Base-by-base conservation (phyloP, 2,888 invertebrate species). In the Pilophorus perplexus region DNA sequence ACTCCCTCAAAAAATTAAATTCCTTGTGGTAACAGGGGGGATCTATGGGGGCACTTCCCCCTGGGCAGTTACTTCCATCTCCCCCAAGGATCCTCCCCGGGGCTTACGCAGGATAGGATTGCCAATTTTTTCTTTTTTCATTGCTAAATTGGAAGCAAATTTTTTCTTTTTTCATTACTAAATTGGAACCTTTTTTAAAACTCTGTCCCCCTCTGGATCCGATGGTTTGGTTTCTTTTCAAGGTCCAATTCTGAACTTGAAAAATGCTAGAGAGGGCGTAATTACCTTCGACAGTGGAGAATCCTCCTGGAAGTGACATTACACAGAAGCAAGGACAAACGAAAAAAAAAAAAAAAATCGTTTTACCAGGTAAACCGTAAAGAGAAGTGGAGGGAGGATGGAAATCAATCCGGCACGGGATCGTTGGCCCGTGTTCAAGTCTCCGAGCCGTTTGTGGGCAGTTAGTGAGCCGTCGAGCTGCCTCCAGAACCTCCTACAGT, bases 381-480 rank as follows among this genome's bases (percentile, higher is more conserved):
- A 38, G 55, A 55, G 38, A 55, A 27, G 10, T 18, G 54, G 22
- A 27, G 54, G 28, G 37, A 37, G 54, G 46, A 46, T 14, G 55
- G 55, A 55, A 55, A 55, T 55, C 55, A 55, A 55, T 55, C 55
- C 55, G 55, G 55, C 55, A 55, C 55, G 55, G 55, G 55, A 38
- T 20, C 55, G 55, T 38, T 55, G 55, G 38, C 55, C 55, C 38
- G 55, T 52, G 27, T 44, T 46, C 46, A 46, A 46, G 46, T 46
- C n/a, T n/a, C n/a, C n/a, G n/a, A n/a, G n/a, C n/a, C n/a, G n/a
- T n/a, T n/a, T n/a, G n/a, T n/a, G 46, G 46, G 46, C 46, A 46
- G 46, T 25, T n/a, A n/a, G n/a, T n/a, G n/a, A n/a, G n/a, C n/a
- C n/a, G 22, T 46, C 46, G 23, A 46, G 46, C 46, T 4, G n/a